phyloP scores from a whole-genome alignment of 1,140 invertebrate species.

The Drosophila orena region DNA sequence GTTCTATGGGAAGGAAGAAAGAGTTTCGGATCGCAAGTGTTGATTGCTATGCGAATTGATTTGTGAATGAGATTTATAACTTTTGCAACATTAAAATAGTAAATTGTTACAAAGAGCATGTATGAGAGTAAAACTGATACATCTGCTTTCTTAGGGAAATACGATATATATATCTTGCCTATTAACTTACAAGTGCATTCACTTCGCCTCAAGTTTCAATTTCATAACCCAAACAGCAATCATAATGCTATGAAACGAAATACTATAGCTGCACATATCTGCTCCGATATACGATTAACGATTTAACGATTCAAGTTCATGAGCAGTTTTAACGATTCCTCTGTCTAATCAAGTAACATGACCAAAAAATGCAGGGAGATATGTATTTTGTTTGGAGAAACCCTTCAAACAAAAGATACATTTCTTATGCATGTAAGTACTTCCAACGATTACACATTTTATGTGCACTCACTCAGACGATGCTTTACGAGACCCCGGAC shows the following conservation, averaged over 20 bases:
- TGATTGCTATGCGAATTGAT: conserved; percentile 1
- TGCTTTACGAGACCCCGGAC: conserved; percentile 63
- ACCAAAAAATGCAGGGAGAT: not conserved
- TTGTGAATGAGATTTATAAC: not conserved
- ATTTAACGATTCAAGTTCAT: conserved; percentile 71
- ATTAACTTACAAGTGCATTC: conserved; percentile 34
- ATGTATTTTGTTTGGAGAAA: conserved; percentile 1
- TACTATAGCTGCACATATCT: conserved; percentile 36
- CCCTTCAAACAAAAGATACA: conserved; percentile 28
- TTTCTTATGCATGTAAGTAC: conserved; percentile 70
- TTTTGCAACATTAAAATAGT: not conserved
- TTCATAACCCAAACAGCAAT: conserved; percentile 20
- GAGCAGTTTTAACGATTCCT: conserved; percentile 60
- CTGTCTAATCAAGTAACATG: conserved; percentile 50
- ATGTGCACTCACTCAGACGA: conserved; percentile 71
- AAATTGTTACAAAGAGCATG: not conserved
- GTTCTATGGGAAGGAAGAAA: not conserved
- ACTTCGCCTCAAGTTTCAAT: conserved; percentile 24
- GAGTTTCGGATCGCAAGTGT: not conserved
- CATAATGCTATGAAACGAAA: conserved; percentile 41
- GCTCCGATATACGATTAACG: conserved; percentile 52
- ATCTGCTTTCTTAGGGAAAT: not conserved
- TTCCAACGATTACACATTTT: conserved; percentile 68
- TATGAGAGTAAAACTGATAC: not conserved
- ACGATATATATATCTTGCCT: not conserved